Conservation (phyloP, 2,113 vertebrate species). For the Numenius arquata region DNA sequence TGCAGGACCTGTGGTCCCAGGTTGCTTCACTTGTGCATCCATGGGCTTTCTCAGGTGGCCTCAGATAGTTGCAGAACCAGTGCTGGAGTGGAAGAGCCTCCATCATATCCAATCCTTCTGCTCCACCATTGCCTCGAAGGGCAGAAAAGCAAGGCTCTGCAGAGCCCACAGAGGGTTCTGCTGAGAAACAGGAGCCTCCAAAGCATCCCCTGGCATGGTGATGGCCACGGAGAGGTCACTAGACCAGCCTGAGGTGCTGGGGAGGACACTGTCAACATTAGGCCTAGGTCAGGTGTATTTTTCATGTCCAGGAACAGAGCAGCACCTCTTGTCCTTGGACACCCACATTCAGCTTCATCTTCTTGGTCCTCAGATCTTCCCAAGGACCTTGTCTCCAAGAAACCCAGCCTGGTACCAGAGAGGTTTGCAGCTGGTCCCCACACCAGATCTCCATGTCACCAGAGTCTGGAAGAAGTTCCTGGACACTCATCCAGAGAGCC, state of each 20-base stretch:
- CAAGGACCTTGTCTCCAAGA: neutral
- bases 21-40: neutral
- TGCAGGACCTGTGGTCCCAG: neutral
- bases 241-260: neutral
- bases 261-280: neutral
- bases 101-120: rapidly evolving
- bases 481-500: neutral
- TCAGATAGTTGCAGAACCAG: neutral
- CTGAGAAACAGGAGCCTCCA: neutral
- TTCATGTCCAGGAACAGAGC: neutral
- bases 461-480: neutral
- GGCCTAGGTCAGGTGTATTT: neutral
- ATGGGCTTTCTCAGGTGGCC: neutral
- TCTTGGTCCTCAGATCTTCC: neutral
- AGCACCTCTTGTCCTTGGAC: neutral
- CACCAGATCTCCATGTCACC: neutral
- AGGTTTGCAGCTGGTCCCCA: neutral
- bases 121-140: rapidly evolving
- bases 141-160: neutral
- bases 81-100: neutral
- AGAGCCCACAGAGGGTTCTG: neutral
- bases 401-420: neutral
- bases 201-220: neutral
- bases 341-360: neutral
- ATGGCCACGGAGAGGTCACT: neutral